Conservation (phyloP, 1,140 invertebrate species). For the Cryptotermes secundus region DNA sequence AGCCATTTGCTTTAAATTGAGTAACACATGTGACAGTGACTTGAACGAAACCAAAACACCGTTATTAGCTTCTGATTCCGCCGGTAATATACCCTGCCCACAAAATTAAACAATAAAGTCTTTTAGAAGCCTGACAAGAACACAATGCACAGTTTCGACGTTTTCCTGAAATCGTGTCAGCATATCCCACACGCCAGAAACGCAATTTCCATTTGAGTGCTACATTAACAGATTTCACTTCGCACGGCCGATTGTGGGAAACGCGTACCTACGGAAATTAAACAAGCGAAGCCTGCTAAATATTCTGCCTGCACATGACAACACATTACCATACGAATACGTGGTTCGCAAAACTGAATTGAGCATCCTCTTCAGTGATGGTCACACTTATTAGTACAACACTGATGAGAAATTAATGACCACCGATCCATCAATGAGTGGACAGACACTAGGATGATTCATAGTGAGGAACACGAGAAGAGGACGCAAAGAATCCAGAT, state of each 20-base stretch:
- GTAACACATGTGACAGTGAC: too few species aligned
- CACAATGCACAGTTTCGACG: too few species aligned
- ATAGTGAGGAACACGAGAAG: background rate
- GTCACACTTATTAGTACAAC: slow-evolving; percentile 8
- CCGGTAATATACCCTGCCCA: too few species aligned
- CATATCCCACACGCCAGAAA: background rate
- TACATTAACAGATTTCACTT: background rate
- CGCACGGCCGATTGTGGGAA: background rate
- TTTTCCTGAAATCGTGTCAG: background rate
- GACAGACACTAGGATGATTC: background rate
- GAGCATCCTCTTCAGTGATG: background rate
- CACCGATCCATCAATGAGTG: background rate
- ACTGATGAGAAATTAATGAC: background rate
- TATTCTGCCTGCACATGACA: background rate
- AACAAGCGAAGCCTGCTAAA: background rate
- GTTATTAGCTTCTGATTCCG: too few species aligned
- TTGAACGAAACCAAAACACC: too few species aligned
- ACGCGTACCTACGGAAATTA: background rate
- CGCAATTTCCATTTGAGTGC: background rate
- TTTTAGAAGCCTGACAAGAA: too few species aligned
- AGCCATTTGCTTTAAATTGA: too few species aligned
- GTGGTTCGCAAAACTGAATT: background rate
- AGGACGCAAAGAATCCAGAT: background rate
- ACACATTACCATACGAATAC: slow-evolving; percentile 12
- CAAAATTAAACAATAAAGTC: too few species aligned